Base-by-base conservation (phyloP, 2,888 invertebrate genomes). In the Rhamnusium bicolor region DNA sequence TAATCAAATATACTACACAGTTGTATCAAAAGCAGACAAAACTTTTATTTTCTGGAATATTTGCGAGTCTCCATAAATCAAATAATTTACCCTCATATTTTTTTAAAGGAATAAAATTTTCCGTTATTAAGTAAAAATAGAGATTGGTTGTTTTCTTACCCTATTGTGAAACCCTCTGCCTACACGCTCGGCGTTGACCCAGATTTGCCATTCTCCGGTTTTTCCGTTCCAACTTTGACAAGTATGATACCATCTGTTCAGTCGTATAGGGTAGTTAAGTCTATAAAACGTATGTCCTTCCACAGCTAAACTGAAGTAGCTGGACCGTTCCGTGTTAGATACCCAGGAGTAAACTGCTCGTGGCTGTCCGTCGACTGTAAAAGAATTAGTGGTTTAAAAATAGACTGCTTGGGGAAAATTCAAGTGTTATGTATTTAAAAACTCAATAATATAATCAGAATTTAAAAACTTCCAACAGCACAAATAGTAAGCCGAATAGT, bases 181-280 rank as follows among this genome's bases (percentile, higher is more conserved):
- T 63, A 96, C 95, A 79, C 96, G 90, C 87, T 96, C 96, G 18
- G 93, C 93, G 86, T 95, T 95, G 75, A 96, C 92, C 95, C 96
- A 96, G 80, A 95, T 92, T 88, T 96, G 96, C 96, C 96, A 96
- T 88, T 96, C 96, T 61, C 96, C 96, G 6, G 95, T 95, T 85
- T 93, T 94, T 16, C 95, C 95, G 86, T 95, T 96, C 96, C 96
- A 96, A 67, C 95, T 95, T 83, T 94, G 94, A 84, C 96, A 96
- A 63, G 94, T 93, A 87, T 96, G 96, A 89, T 95, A 95, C 95
- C 95, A 96, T 86, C 91, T 91, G 86, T 92, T 92, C 84, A 92
- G 89, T 79, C 92, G 90, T 76, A 93, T 85, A 61, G 93, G 93
- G 86, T 93, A 93, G 86, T 93, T 93, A 74, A 93, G 88, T 74